These are phyloP conservation scores for Orius insidiosus DNA, from an alignment of 1,140 invertebrate genomes.

Conservation along the genomic window DNA sequence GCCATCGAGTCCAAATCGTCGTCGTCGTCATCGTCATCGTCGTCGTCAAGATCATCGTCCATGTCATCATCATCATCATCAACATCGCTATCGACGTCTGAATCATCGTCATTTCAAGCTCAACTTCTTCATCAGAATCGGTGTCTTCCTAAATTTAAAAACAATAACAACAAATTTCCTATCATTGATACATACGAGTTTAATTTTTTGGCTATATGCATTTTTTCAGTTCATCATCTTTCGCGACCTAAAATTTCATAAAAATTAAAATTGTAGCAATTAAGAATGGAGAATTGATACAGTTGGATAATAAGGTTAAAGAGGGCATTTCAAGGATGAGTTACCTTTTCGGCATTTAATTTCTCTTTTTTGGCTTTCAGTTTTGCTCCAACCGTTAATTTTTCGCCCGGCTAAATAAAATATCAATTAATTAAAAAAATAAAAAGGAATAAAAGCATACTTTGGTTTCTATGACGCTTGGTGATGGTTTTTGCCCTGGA, in stretches of 20 bases:
- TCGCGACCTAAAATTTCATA: too few relatives aligned
- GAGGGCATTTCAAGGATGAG: too few relatives aligned
- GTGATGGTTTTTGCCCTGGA: slow-evolving; percentile 16
- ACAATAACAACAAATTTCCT: not conserved
- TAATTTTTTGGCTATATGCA: not conserved
- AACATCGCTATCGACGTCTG: not conserved
- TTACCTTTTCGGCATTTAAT: slow-evolving; percentile 21
- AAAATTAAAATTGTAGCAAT: too few relatives aligned
- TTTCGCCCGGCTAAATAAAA: slow-evolving; percentile 12
- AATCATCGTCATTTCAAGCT: slow-evolving; percentile 13
- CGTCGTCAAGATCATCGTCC: slow-evolving; percentile 7
- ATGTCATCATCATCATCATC: slow-evolving; percentile 11
- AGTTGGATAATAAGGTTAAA: too few relatives aligned
- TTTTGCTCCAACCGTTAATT: slow-evolving; percentile 23
- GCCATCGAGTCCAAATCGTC: slow-evolving; percentile 12
- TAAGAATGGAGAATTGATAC: too few relatives aligned
- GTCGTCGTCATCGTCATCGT: slow-evolving; percentile 10
- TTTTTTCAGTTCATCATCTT: not conserved
- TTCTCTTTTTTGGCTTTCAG: slow-evolving; percentile 27
- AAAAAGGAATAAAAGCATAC: slow-evolving; percentile 8
- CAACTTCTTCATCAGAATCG: slow-evolving; percentile 12
- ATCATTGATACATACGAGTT: not conserved
- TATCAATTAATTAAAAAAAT: not conserved
- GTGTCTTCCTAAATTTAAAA: slow-evolving; percentile 3
- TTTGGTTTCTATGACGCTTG: slow-evolving; percentile 7